These are phyloP conservation scores for Gerris buenoi DNA, from an alignment of 1,140 invertebrate genomes.

Conservation along the genomic window DNA sequence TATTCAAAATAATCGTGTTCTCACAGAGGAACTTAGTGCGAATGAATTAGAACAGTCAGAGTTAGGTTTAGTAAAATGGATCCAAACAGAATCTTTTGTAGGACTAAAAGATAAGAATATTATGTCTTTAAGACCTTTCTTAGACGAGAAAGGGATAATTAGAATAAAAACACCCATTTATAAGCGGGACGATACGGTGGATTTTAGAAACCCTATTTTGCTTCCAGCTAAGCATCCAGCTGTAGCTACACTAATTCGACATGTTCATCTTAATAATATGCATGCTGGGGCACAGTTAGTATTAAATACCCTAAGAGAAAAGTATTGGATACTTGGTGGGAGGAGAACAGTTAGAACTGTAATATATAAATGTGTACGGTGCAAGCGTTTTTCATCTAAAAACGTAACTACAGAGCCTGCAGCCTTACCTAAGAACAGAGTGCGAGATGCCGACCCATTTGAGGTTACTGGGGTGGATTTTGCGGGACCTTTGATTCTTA, in stretches of 20 bases:
- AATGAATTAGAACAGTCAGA: neutral
- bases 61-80: neutral
- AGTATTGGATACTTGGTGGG: neutral
- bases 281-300: constrained; percentile 16
- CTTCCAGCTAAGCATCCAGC: neutral
- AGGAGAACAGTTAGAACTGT: neutral
- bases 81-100: neutral
- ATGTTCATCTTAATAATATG: neutral
- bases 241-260: neutral
- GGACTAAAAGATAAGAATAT: neutral
- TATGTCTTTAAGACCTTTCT: neutral
- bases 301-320: neutral
- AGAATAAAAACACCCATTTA: neutral
- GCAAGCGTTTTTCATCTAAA: neutral
- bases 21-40: neutral
- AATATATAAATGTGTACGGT: neutral
- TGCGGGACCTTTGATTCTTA: constrained; percentile 22
- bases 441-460: constrained; percentile 21
- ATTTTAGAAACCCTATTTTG: neutral
- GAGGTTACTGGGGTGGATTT: constrained; percentile 21
- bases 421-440: constrained; percentile 13
- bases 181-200: neutral
- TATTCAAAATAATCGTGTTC: neutral
- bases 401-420: neutral
- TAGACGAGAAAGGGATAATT: neutral